These are phyloP conservation scores for Neomicropteryx cornuta DNA, from an alignment of 1,140 invertebrate species.

Conservation along the genomic window DNA sequence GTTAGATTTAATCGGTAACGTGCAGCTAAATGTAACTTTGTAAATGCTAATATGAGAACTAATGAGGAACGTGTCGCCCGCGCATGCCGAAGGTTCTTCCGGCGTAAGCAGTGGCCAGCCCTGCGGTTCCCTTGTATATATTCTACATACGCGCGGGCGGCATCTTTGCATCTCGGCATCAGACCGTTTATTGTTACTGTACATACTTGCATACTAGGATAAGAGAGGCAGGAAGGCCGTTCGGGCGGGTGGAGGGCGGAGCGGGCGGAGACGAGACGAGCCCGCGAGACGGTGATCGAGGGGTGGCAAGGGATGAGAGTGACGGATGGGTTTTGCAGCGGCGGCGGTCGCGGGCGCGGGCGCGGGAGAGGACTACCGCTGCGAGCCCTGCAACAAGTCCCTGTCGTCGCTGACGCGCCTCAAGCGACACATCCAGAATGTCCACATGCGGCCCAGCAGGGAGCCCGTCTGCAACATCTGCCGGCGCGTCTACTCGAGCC, in stretches of 20 bases:
- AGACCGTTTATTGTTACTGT: no score
- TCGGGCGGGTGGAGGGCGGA: constrained; percentile 27
- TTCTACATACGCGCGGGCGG: no score
- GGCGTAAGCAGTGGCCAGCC: no score
- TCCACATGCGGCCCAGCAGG: constrained; percentile 72
- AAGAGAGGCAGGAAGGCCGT: neutral
- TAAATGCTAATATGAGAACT: no score
- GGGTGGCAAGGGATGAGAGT: neutral
- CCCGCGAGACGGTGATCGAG: constrained; percentile 27
- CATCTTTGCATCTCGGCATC: no score
- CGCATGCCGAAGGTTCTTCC: no score
- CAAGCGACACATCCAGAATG: constrained; percentile 79
- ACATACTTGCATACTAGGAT: no score
- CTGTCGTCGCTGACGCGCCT: constrained; percentile 70
- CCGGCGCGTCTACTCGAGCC: constrained; percentile 76
- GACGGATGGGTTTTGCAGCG: constrained; percentile 34
- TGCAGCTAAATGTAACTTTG: no score
- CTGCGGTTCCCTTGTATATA: no score
- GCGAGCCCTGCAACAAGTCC: constrained; percentile 81
- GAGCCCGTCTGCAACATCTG: constrained; percentile 81
- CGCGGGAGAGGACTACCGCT: constrained; percentile 67
- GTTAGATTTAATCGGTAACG: no score
- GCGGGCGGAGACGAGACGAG: constrained; percentile 30
- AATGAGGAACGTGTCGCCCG: no score
- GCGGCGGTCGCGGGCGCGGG: constrained; percentile 38